phyloP scores from a whole-genome alignment of 64 coral and sea anemone species.

The Catalaphyllia jardinei region DNA sequence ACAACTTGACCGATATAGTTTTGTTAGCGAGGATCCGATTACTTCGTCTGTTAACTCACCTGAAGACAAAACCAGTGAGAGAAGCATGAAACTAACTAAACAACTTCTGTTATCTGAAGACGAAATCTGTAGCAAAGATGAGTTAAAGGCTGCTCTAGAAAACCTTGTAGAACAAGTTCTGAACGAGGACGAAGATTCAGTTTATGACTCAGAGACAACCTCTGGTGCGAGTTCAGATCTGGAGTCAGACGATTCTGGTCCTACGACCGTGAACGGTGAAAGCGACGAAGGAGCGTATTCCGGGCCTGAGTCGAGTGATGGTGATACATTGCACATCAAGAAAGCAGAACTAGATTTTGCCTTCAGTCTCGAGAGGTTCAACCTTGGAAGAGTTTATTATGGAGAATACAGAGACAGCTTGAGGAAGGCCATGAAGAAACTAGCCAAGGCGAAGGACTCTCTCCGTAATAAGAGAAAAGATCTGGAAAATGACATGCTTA shows the following conservation, averaged over 20 bases:
- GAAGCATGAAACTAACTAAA: neutral
- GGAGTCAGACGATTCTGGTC: constrained; percentile 63
- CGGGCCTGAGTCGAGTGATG: constrained; percentile 76
- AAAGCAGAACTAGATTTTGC: constrained; percentile 66
- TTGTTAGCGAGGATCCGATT: neutral
- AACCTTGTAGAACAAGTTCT: constrained; percentile 47
- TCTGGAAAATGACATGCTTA: constrained; percentile 56
- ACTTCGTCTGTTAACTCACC: constrained; percentile 7
- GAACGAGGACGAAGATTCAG: constrained; percentile 9
- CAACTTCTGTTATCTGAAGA: neutral
- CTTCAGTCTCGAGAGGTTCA: constrained; percentile 81
- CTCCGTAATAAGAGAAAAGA: constrained; percentile 35
- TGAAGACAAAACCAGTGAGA: neutral
- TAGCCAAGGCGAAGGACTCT: constrained; percentile 50
- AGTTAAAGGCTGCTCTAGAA: constrained; percentile 62
- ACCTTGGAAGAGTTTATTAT: constrained; percentile 83
- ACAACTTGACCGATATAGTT: neutral
- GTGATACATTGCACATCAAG: constrained; percentile 63
- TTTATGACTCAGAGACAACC: constrained; percentile 70
- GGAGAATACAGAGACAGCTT: constrained; percentile 81
- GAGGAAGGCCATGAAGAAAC: constrained; percentile 56
- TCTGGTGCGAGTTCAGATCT: constrained; percentile 88
- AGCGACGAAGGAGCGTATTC: constrained; percentile 60
- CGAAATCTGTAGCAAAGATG: constrained; percentile 67
- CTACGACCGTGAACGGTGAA: neutral